A percentile compares a stretch with the other conserved stretches of the same genome.
Evolutionary conservation across 2,888 invertebrate species (phyloP).

Genomic region (Coenonympha glycerion): DNA sequence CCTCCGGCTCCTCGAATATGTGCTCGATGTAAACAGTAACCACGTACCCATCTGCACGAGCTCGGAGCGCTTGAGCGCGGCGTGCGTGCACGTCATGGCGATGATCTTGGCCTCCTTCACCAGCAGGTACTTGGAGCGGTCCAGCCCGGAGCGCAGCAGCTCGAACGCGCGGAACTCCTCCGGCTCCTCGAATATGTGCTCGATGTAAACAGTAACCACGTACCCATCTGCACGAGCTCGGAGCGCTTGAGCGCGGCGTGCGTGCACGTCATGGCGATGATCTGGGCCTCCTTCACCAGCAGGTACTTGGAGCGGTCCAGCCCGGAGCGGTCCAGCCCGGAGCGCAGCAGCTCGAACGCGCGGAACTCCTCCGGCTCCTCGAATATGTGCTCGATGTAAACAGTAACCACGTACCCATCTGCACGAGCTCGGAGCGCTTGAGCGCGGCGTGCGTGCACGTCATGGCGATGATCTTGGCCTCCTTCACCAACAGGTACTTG

Average conservation of each 20-base stretch:
- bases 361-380: slow-evolving; percentile 98
- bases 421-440: slow-evolving; percentile 95
- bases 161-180: slow-evolving; percentile 99
- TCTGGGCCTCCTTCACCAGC: slow-evolving; percentile 98
- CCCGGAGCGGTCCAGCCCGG: no score
- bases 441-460: slow-evolving; percentile 99
- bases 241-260: slow-evolving; percentile 98
- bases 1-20: slow-evolving; percentile 97
- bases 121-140: slow-evolving; percentile 95
- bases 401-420: slow-evolving; percentile 43
- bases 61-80: slow-evolving; percentile 96
- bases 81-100: slow-evolving; percentile 99
- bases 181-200: slow-evolving; percentile 95
- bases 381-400: slow-evolving; percentile 95
- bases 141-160: slow-evolving; percentile 93
- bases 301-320: slow-evolving; percentile 97
- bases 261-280: slow-evolving; percentile 99
- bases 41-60: slow-evolving; percentile 81
- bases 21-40: slow-evolving; percentile 84
- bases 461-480: slow-evolving; percentile 99
- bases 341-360: slow-evolving; percentile 95
- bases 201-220: slow-evolving; percentile 78
- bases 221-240: slow-evolving; percentile 88
- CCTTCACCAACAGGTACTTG: slow-evolving; percentile 96
- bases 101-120: slow-evolving; percentile 99